A percentile compares a stretch with the other conserved stretches of the same genome.
Evolutionary conservation across 2,113 vertebrate species (phyloP).

Genomic region (Oriolus oriolus): DNA sequence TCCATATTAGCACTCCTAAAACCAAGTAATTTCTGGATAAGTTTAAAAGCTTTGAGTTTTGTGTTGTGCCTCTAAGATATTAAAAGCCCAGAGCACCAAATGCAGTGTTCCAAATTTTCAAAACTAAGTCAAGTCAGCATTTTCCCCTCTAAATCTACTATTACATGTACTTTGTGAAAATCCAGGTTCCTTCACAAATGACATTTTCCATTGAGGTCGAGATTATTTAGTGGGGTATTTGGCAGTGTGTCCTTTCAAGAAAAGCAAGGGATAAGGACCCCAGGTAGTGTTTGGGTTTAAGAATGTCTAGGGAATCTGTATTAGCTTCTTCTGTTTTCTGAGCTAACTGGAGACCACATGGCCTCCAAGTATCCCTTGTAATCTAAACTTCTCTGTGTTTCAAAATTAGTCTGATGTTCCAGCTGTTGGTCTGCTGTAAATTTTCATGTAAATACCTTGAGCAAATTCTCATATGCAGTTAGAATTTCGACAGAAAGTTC

Average conservation of each 20-base stretch:
- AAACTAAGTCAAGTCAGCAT: not conserved
- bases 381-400: not conserved
- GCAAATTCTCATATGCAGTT: not conserved
- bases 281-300: not conserved
- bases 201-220: not conserved
- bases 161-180: not conserved
- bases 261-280: not conserved
- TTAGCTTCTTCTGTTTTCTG: not conserved
- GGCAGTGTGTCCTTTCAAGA: not conserved
- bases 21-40: not conserved
- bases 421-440: not conserved
- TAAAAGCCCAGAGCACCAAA: not conserved
- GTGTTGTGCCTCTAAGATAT: not conserved
- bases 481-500: not conserved
- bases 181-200: not conserved
- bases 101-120: not conserved
- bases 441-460: not conserved
- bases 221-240: not conserved
- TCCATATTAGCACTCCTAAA: not conserved
- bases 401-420: not conserved
- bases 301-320: not conserved
- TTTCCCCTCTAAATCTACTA: not conserved
- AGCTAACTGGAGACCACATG: not conserved
- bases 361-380: not conserved
- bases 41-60: not conserved